Conservation (phyloP, 2,888 invertebrate genomes). For the Phymatocera aterrima region DNA sequence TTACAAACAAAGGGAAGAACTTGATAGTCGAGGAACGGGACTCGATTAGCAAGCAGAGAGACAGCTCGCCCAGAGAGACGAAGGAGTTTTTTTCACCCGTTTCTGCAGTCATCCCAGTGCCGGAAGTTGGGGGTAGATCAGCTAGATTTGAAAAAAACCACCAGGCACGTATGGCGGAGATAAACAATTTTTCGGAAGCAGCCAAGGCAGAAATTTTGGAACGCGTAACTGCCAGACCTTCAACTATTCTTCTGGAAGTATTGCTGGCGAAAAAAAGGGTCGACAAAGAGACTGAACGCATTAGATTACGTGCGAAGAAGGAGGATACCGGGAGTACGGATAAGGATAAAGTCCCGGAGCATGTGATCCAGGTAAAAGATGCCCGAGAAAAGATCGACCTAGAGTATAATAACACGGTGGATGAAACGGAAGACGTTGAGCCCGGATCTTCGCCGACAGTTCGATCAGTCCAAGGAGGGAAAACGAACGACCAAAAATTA, state of each 20-base stretch:
- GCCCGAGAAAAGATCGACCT: conserved; percentile 12
- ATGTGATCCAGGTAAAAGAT: conserved; percentile 7
- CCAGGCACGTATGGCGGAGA: background rate
- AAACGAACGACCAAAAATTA: background rate
- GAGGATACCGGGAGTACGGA: conserved; percentile 14
- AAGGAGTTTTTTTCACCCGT: background rate
- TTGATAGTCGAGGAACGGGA: background rate
- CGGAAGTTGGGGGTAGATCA: background rate
- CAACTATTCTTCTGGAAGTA: background rate
- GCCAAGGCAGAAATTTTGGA: background rate
- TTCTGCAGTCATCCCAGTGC: background rate
- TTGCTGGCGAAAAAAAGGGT: background rate
- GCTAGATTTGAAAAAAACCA: background rate
- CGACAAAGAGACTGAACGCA: conserved; percentile 15
- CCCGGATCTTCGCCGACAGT: background rate
- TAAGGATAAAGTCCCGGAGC: conserved; percentile 45
- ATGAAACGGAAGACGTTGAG: conserved; percentile 43
- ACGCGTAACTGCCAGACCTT: background rate
- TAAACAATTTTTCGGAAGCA: background rate
- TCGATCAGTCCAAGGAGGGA: background rate
- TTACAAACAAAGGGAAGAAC: background rate
- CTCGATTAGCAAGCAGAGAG: background rate
- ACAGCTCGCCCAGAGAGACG: background rate
- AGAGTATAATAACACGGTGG: conserved; percentile 8
- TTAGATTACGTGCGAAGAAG: conserved; percentile 24